phyloP scores from a whole-genome alignment of 1,140 invertebrate species.

The Meteorus sp. region DNA sequence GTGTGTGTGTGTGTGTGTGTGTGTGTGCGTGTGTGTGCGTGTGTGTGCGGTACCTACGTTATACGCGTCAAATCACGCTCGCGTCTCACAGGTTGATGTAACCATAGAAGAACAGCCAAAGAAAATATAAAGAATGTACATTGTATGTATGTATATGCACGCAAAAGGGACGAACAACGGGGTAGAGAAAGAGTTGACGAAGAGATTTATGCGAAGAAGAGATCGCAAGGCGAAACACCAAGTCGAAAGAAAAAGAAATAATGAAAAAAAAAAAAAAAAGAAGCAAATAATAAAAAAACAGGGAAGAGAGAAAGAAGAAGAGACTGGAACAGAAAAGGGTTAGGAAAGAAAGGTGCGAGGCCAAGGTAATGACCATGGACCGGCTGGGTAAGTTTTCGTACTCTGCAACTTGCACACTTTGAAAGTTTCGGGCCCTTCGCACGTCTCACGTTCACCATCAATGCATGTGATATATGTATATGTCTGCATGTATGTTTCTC shows the following conservation, averaged over 20 bases:
- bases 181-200: background rate
- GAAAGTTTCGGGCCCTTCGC: background rate
- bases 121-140: no score
- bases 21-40: no score
- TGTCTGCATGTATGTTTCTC: background rate
- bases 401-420: background rate
- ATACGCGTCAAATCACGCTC: no score
- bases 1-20: no score
- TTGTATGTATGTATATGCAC: no score
- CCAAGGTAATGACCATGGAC: constrained; percentile 21
- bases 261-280: constrained; percentile 8
- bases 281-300: constrained; percentile 3
- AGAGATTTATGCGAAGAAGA: background rate
- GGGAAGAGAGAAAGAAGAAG: constrained; percentile 9
- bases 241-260: constrained; percentile 3
- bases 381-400: constrained; percentile 22
- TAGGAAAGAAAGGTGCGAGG: constrained; percentile 16
- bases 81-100: no score
- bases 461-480: background rate
- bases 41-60: no score
- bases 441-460: background rate
- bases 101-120: no score
- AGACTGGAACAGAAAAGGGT: background rate
- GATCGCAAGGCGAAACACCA: background rate
- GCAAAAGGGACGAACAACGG: constrained; percentile 9